A percentile compares a stretch with the other conserved stretches of the same genome.
These are phyloP conservation scores for Luidia sarsii DNA, from an alignment of 53 echinoderm and acorn worm species.

Conservation along the genomic window DNA sequence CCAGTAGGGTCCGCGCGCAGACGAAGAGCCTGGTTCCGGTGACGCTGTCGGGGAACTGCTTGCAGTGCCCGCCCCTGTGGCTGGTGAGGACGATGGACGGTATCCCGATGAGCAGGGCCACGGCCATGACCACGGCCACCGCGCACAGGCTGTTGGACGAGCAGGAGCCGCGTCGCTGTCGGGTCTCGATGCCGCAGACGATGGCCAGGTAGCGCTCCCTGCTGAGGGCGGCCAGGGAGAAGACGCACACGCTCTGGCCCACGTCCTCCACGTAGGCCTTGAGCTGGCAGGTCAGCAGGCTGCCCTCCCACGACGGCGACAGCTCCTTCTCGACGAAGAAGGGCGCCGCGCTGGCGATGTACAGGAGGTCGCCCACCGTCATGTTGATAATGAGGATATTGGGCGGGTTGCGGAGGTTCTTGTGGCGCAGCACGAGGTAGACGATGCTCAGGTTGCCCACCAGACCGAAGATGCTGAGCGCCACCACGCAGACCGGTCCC, in stretches of 20 bases:
- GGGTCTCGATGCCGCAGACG: constrained; percentile 67
- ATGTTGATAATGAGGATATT: constrained; percentile 89
- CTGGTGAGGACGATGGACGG: constrained; percentile 19
- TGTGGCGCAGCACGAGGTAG: constrained; percentile 48
- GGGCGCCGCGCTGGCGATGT: constrained; percentile 66
- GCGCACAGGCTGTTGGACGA: constrained; percentile 40
- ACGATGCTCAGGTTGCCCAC: constrained; percentile 53
- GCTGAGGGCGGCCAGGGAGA: constrained; percentile 82
- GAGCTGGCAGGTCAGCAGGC: constrained; percentile 61
- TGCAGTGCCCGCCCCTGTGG: neutral
- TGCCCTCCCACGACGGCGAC: constrained; percentile 46
- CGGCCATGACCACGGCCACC: constrained; percentile 15
- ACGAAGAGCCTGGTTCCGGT: constrained; percentile 7
- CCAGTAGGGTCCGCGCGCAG: neutral
- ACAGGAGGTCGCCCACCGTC: constrained; percentile 76
- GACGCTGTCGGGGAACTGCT: neutral
- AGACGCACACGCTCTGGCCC: constrained; percentile 80
- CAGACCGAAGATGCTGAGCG: constrained; percentile 41
- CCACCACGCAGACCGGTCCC: constrained; percentile 12
- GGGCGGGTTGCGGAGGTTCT: constrained; percentile 77
- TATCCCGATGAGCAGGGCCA: constrained; percentile 18
- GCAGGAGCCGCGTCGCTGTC: constrained; percentile 60
- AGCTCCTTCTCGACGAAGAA: constrained; percentile 66
- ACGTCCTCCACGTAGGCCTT: constrained; percentile 62
- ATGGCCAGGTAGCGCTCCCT: constrained; percentile 84